phyloP scores from a whole-genome alignment of 2,888 invertebrate genomes.

The Sphaerophoria rueppellii region DNA sequence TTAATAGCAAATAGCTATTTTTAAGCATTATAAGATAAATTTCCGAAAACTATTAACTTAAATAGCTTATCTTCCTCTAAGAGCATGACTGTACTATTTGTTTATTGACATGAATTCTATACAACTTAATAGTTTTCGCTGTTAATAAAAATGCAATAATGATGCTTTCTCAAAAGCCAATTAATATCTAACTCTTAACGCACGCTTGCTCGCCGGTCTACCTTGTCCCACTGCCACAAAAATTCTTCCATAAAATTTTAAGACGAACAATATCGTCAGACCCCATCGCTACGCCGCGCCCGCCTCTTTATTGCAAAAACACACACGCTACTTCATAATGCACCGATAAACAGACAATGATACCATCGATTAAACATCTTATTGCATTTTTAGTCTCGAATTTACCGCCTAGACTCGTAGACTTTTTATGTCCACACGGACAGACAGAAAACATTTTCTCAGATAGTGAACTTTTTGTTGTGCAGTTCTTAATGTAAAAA shows the following conservation, averaged over 20 bases:
- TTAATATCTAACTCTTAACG: constrained; percentile 21
- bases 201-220: constrained; percentile 24
- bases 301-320: neutral
- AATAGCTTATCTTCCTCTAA: constrained; percentile 1
- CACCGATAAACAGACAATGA: constrained; percentile 35
- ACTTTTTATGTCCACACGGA: constrained; percentile 36
- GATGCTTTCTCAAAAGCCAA: constrained; percentile 24
- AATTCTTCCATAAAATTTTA: constrained; percentile 43
- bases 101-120: constrained; percentile 9
- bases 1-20: too few species aligned
- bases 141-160: constrained; percentile 21
- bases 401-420: constrained; percentile 54
- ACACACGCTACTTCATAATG: constrained; percentile 15
- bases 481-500: too few species aligned
- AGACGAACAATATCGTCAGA: neutral
- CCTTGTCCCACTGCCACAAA: constrained; percentile 67
- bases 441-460: constrained; percentile 32
- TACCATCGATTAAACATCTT: constrained; percentile 50
- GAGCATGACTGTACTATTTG: neutral
- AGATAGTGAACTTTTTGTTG: neutral
- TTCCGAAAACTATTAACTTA: too few species aligned
- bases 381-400: constrained; percentile 50
- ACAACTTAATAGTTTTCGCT: neutral
- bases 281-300: neutral
- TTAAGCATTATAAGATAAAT: too few species aligned